Percentiles rank a stretch among this genome's conserved stretches.
Evolutionary conservation across 2,797 vertebrate species (phyloP).

Genomic region (Danio albolineatus): DNA sequence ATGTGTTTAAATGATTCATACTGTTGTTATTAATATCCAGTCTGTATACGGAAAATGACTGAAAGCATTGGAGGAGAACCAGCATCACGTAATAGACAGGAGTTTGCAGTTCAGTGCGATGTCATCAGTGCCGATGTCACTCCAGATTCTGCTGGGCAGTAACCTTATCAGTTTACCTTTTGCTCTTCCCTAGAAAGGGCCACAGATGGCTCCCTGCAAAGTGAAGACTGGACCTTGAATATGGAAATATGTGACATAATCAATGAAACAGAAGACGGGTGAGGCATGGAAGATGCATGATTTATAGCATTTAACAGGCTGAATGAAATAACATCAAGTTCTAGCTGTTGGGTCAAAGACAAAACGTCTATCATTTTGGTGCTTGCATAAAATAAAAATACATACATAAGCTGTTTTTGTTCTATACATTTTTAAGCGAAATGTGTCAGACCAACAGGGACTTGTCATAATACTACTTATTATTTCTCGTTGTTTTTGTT

Average conservation of each 20-base stretch:
- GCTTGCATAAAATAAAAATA: too few species aligned
- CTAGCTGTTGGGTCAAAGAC: too few species aligned
- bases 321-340: background rate
- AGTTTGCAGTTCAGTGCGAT: constrained; percentile 1
- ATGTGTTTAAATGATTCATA: constrained; percentile 16
- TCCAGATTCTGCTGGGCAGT: background rate
- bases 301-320: background rate
- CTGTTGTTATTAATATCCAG: constrained; percentile 1
- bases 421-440: too few species aligned
- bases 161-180: constrained; percentile 5
- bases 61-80: background rate
- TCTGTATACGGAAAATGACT: background rate
- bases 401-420: too few species aligned
- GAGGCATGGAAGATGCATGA: constrained; percentile 58
- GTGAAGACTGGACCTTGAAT: constrained; percentile 97
- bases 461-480: too few species aligned
- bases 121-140: background rate
- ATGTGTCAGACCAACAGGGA: too few species aligned
- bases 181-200: constrained; percentile 85
- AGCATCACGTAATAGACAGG: background rate
- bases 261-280: constrained; percentile 99
- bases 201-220: constrained; percentile 96
- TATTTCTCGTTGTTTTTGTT: too few species aligned
- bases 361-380: too few species aligned
- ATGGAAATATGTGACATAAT: constrained; percentile 99